Conservation (phyloP, 1,140 invertebrate species). For the Brachionus koreanus region DNA sequence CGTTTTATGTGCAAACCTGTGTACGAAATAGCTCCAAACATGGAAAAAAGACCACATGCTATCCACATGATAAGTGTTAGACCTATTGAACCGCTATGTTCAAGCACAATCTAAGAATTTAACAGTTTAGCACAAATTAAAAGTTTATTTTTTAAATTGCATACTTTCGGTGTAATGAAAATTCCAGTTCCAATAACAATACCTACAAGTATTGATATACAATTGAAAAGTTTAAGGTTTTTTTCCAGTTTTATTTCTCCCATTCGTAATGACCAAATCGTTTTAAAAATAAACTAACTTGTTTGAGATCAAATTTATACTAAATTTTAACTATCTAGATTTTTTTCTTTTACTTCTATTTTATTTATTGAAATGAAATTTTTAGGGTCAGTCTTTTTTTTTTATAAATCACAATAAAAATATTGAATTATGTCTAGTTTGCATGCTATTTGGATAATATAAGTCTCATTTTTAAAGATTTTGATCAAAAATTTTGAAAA, state of each 20-base stretch:
- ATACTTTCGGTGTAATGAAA: conserved; percentile 88
- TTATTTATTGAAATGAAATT: not conserved
- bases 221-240: conserved; percentile 19
- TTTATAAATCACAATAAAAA: not conserved
- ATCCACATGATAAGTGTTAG: conserved; percentile 77
- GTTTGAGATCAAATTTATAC: not conserved
- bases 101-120: conserved; percentile 74
- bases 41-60: conserved; percentile 73
- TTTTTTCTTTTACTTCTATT: not conserved
- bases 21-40: conserved; percentile 59
- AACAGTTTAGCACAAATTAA: conserved; percentile 50
- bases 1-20: not conserved
- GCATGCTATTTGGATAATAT: not conserved
- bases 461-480: not conserved
- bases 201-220: conserved; percentile 55
- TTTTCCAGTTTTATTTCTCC: conserved; percentile 40
- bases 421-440: not conserved
- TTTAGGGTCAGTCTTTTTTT: not conserved
- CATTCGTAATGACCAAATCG: not conserved
- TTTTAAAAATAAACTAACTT: not conserved
- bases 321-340: not conserved
- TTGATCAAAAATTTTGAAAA: not conserved
- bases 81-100: conserved; percentile 77
- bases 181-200: conserved; percentile 71
- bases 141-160: conserved; percentile 22